Base-by-base conservation (phyloP, 2,888 invertebrate genomes). In the Physocephala rufipes region DNA sequence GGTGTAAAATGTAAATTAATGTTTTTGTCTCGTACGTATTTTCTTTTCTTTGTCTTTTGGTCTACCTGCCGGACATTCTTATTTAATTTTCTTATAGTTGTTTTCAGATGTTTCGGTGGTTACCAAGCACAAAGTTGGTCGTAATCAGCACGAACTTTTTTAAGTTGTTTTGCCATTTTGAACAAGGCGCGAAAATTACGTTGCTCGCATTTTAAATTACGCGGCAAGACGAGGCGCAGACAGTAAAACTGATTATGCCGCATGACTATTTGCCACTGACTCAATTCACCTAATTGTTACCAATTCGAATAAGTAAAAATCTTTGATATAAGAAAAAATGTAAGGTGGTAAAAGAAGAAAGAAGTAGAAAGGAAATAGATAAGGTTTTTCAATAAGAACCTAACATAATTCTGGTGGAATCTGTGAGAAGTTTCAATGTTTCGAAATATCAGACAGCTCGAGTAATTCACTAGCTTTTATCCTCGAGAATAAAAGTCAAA, bases 181-280 rank as follows among this genome's bases (percentile, higher is more conserved):
- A 53, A 66, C 65, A 66, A 30, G 36, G 65, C 51, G 30, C 26
- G 51, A 66, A 66, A 43, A 53, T 66, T 51, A 66, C 65, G 65
- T 36, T 15, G 51, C 51, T 26, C 51, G 65, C 26, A 51, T 66
- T 66, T 66, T 51, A 51, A 53, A 66, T 53, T 51, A n/a, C 36
- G 36, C n/a, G n/a, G n/a, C n/a, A n/a, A n/a, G n/a, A n/a, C n/a
- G n/a, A n/a, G 9, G 36, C 36, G 9, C 36, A 16, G 19, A 15
- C 63, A 45, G 47, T 47, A 66, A 66, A 51, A 19, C 36, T 66
- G 51, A 66, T 66, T 66, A 53, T 43, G n/a, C n/a, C 13, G n/a
- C n/a, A 15, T 19, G 51, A 66, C 65, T 30, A 19, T 30, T 51
- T 15, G 9, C 30, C 26, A 30, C 28, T 19, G 55, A 55, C 5